phyloP scores from a whole-genome alignment of 2,113 vertebrate species.

The Jacana jacana region DNA sequence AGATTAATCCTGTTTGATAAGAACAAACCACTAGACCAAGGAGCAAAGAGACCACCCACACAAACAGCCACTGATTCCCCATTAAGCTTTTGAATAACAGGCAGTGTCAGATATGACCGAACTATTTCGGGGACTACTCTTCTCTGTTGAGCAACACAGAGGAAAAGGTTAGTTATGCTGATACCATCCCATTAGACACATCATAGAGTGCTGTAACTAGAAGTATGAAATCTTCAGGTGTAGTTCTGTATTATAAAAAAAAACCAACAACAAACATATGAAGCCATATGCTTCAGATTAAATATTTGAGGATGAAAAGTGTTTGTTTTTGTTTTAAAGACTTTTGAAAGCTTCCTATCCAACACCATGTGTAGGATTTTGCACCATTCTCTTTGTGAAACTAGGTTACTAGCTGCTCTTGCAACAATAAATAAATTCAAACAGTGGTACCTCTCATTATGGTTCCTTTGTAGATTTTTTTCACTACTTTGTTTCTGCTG shows the following conservation, averaged over 20 bases:
- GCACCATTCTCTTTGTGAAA: neutral
- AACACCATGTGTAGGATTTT: neutral
- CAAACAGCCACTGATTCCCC: neutral
- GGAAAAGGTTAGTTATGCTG: neutral
- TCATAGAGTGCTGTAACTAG: neutral
- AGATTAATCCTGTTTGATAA: neutral
- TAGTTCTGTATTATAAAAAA: neutral
- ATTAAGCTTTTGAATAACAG: neutral
- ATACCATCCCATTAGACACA: neutral
- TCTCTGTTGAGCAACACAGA: neutral
- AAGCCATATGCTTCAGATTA: neutral
- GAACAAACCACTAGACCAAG: neutral
- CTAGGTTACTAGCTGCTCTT: neutral
- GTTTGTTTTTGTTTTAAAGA: neutral
- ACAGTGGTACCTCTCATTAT: neutral
- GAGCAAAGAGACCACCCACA: neutral
- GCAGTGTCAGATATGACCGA: neutral
- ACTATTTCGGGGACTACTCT: neutral
- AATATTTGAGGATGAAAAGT: neutral
- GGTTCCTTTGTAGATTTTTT: neutral
- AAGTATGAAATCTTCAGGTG: neutral
- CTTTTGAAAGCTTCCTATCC: neutral
- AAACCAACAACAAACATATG: neutral
- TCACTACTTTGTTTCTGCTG: constrained; percentile 5
- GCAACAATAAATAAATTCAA: neutral